These are phyloP conservation scores for Ellobius talpinus DNA, from an alignment of 2,113 vertebrate species.

Conservation along the genomic window DNA sequence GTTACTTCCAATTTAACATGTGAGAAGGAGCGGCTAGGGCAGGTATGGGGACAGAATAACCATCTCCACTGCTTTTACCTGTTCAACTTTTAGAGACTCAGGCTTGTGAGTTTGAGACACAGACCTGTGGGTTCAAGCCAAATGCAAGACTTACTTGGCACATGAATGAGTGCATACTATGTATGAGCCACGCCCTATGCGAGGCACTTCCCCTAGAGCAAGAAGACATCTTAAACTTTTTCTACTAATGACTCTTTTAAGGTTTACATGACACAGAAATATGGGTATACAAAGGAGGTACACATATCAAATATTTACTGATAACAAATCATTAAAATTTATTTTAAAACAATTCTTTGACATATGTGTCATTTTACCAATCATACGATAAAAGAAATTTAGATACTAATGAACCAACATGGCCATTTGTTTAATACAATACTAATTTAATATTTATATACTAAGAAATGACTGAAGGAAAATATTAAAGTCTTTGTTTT, in stretches of 20 bases:
- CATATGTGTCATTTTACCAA: not conserved
- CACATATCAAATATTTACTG: not conserved
- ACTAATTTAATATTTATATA: not conserved
- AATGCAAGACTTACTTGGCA: not conserved
- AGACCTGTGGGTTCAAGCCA: not conserved
- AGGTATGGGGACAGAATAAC: conserved; percentile 24
- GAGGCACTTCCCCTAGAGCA: not conserved
- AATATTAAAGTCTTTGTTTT: not conserved
- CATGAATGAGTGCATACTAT: not conserved
- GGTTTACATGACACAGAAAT: not conserved
- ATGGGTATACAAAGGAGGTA: not conserved
- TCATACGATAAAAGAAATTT: not conserved
- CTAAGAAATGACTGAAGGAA: not conserved
- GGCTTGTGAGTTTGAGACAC: not conserved
- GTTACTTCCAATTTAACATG: conserved; percentile 76
- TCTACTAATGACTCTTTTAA: not conserved
- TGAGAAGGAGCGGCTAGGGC: conserved; percentile 57
- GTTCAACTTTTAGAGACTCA: conserved; percentile 32
- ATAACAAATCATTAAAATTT: not conserved
- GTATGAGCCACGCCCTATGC: not conserved
- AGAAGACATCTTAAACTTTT: not conserved
- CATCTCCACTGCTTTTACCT: not conserved
- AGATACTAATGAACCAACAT: not conserved
- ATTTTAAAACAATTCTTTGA: not conserved
- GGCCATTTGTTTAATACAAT: not conserved